Evolutionary conservation across 2,888 invertebrate species (phyloP).

Genomic region (Sminthurinus aureus): DNA sequence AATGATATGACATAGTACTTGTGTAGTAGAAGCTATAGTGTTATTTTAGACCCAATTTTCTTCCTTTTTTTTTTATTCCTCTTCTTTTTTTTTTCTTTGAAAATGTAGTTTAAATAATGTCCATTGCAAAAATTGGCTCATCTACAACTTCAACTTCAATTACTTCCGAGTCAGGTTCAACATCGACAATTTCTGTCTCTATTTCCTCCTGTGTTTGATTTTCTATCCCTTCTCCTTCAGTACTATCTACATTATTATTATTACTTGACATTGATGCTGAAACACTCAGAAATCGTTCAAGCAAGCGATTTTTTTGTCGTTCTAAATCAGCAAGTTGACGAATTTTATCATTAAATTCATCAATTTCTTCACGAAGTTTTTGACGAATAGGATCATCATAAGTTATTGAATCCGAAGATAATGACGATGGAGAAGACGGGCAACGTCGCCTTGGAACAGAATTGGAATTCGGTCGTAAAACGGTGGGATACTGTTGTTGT

Average conservation of each 20-base stretch:
- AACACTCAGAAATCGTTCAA: constrained; percentile 50
- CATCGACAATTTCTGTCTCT: constrained; percentile 13
- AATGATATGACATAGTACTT: too few relatives aligned
- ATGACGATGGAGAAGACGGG: neutral
- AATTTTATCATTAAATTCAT: constrained; percentile 52
- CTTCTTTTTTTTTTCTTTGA: too few relatives aligned
- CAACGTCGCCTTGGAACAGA: neutral
- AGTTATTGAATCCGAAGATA: constrained; percentile 50
- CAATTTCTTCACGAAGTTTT: constrained; percentile 54
- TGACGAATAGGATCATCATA: constrained; percentile 50
- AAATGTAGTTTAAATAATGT: constrained; percentile 6
- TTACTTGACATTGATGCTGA: constrained; percentile 38
- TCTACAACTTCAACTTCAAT: constrained; percentile 27
- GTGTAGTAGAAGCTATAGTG: too few relatives aligned
- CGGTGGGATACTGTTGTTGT: too few relatives aligned
- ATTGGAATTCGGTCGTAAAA: neutral
- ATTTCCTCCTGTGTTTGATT: neutral
- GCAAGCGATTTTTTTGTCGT: constrained; percentile 50
- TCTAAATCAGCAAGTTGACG: constrained; percentile 51
- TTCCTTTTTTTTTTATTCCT: too few relatives aligned
- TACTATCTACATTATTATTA: neutral
- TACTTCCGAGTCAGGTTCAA: constrained; percentile 14
- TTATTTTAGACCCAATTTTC: too few relatives aligned
- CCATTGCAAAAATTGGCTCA: constrained; percentile 25
- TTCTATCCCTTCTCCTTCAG: constrained; percentile 12